Conservation (phyloP, 2,888 invertebrate genomes). For the Tipula unca region DNA sequence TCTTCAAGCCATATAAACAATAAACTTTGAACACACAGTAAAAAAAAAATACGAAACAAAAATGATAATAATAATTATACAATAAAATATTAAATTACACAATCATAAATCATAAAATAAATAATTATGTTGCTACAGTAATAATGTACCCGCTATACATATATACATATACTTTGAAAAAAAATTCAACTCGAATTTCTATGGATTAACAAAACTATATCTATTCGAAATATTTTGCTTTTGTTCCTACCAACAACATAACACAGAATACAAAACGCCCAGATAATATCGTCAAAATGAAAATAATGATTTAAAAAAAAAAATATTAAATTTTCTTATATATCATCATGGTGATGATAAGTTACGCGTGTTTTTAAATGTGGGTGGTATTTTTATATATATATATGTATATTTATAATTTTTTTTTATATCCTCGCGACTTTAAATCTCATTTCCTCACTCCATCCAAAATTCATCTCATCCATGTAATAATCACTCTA, state of each 20-base stretch:
- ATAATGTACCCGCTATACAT: background rate
- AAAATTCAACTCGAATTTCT: background rate
- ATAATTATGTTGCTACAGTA: background rate
- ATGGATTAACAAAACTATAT: background rate
- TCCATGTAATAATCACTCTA: background rate
- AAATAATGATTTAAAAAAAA: no score
- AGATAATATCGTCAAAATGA: background rate
- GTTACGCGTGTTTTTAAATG: background rate
- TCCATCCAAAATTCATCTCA: background rate
- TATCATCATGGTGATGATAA: background rate
- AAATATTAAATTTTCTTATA: no score
- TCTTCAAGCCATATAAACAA: conserved; percentile 14
- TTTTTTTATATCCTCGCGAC: background rate
- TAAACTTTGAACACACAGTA: background rate
- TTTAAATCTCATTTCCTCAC: background rate
- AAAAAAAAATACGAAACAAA: background rate
- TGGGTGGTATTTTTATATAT: background rate
- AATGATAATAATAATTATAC: conserved; percentile 2
- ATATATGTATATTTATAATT: no score
- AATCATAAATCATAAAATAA: conserved; percentile 14
- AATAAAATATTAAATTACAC: conserved; percentile 8
- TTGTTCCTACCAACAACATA: background rate
- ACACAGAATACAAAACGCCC: background rate
- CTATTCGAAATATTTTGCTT: background rate
- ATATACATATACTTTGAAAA: background rate